phyloP scores from a whole-genome alignment of 2,797 vertebrate species.

The Natrix natrix region DNA sequence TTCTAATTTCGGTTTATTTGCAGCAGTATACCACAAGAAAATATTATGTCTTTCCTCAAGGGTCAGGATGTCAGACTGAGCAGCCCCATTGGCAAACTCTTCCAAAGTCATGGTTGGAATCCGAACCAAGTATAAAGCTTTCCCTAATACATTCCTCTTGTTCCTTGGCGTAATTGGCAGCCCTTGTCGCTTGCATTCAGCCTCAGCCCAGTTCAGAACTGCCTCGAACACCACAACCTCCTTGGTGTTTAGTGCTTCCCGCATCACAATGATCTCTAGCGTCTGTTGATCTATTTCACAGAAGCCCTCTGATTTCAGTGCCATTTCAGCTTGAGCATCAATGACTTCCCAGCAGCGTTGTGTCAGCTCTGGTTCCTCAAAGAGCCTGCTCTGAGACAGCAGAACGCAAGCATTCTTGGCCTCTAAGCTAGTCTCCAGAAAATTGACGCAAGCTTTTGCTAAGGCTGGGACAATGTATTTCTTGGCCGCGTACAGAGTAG shows the following conservation, averaged over 20 bases:
- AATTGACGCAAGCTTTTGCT: constrained; percentile 92
- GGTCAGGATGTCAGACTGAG: constrained; percentile 91
- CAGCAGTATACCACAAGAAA: constrained; percentile 97
- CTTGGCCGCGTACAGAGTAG: constrained; percentile 94
- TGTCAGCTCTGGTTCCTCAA: constrained; percentile 93
- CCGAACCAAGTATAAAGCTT: constrained; percentile 88
- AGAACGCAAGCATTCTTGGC: constrained; percentile 94
- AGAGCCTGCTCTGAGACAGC: constrained; percentile 94
- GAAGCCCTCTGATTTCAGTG: constrained; percentile 91
- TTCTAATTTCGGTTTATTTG: constrained; percentile 87
- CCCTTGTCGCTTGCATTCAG: constrained; percentile 88
- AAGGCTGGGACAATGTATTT: constrained; percentile 95
- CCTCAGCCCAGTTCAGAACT: constrained; percentile 87
- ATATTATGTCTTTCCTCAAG: constrained; percentile 92
- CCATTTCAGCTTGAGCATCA: constrained; percentile 95
- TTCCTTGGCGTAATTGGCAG: constrained; percentile 77
- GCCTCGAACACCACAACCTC: constrained; percentile 93
- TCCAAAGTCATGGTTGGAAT: constrained; percentile 93
- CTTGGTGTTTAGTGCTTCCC: constrained; percentile 92
- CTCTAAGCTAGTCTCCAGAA: constrained; percentile 95
- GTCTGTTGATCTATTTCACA: constrained; percentile 91
- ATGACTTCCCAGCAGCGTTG: constrained; percentile 99
- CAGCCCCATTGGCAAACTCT: constrained; percentile 92
- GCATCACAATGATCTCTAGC: constrained; percentile 86
- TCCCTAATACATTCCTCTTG: constrained; percentile 83